Conservation (phyloP, 2,113 vertebrate species). For the Epinephelus lanceolatus region DNA sequence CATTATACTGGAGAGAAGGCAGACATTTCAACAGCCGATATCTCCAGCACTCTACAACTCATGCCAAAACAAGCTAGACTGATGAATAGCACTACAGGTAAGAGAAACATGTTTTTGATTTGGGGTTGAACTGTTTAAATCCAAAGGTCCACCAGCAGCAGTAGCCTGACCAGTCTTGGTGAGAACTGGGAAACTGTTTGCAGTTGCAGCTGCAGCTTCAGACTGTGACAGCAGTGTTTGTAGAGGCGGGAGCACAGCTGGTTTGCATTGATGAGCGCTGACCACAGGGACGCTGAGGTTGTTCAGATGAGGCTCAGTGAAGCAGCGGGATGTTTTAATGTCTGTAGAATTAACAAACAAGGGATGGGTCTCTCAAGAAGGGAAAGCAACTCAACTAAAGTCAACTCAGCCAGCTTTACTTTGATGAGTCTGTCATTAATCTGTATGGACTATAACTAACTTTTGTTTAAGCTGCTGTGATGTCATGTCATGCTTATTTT, state of each 20-base stretch:
- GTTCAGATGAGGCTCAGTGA: conserved; percentile 20
- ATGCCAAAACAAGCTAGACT: too few species aligned
- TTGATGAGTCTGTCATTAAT: conserved; percentile 1
- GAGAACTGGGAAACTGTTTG: background rate
- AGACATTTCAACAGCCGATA: too few species aligned
- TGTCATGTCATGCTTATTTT: conserved; percentile 18
- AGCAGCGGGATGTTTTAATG: conserved; percentile 6
- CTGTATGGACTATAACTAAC: background rate
- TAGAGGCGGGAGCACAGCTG: conserved; percentile 40
- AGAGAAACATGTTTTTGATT: too few species aligned
- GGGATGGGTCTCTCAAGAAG: background rate
- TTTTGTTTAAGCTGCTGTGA: background rate
- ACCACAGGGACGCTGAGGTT: conserved; percentile 44
- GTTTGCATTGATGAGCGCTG: conserved; percentile 27
- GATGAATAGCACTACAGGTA: too few species aligned
- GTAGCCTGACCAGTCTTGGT: background rate
- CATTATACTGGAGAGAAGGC: too few species aligned
- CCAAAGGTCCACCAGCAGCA: conserved; percentile 10
- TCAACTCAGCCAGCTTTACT: background rate
- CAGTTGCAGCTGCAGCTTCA: conserved; percentile 36
- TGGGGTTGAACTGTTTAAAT: background rate
- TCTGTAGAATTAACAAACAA: conserved; percentile 6
- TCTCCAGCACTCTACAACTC: too few species aligned
- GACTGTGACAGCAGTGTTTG: conserved; percentile 34
- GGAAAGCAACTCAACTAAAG: background rate